Evolutionary conservation across 2,113 vertebrate species (phyloP), one percentile per base, ranked within the genome.

Genomic region (Embiotoca jacksoni): DNA sequence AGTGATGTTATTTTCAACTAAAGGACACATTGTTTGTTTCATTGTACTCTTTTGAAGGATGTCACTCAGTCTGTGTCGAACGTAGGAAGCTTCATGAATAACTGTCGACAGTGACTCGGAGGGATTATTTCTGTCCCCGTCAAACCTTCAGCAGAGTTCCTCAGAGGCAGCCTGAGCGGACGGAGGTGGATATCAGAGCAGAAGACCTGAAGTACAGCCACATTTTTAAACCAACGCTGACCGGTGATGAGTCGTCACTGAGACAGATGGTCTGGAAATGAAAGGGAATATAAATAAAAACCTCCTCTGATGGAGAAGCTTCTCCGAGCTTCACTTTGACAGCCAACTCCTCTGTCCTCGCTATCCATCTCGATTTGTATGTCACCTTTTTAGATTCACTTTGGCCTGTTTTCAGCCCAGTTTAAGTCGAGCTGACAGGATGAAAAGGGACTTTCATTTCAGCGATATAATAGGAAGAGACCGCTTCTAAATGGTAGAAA

Each of bases 401-500:
- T 52, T 82, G 50, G n/a, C 36, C 87, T 65, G 82, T 77, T 86
- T 93, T 94, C 87, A 75, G 81, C 71, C 84, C 52, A 58, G 75
- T 89, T 90, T 86, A 86, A 85, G 79, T 14, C 6, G 59, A 44
- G 36, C 75, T 76, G 85, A 92, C 86, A 89, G 85, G 76, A 92
- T 85, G 69, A 74, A 87, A 92, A 83, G 23, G 7, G 71, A 57
- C 75, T 75, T 80, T 81, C 89, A 78, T 91, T 91, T 88, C 77
- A 39, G 35, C 14, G 7, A 3, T 70, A 59, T 92, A 92, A 94
- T 86, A 82, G 72, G 92, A 94, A 94, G 60, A 66, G 85, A 91
- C 82, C 81, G 67, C 11, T 79, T 87, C 72, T 93, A 92, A 94
- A 93, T 53, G 60, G 58, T 79, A 70, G 23, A 93, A 91, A 93